Evolutionary conservation across 2,797 vertebrate genomes (phyloP).

Genomic region (Buceros bicornis): DNA sequence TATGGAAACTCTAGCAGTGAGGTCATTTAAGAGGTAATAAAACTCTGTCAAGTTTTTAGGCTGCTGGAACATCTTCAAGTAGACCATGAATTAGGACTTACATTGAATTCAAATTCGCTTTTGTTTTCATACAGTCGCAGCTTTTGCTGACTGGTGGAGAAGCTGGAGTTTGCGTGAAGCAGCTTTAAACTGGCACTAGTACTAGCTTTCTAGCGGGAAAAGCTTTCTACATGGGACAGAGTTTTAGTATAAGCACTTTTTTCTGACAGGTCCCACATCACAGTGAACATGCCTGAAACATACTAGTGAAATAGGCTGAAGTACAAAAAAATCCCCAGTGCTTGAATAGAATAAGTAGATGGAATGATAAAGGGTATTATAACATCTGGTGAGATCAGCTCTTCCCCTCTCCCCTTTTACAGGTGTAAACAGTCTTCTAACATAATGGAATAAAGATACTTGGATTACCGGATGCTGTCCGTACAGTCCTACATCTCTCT

Average conservation of each 20-base stretch:
- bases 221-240: not conserved
- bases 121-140: not conserved
- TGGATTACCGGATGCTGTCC: not conserved
- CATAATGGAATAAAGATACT: not conserved
- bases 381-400: not conserved
- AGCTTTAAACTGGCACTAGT: not conserved
- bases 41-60: not conserved
- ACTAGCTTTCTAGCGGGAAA: not conserved
- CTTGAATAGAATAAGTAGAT: not conserved
- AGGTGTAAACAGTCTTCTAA: not conserved
- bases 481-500: not conserved
- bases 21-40: not conserved
- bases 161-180: not conserved
- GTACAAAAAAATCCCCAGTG: not conserved
- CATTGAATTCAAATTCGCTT: not conserved
- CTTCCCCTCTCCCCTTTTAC: not conserved
- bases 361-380: not conserved
- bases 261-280: not conserved
- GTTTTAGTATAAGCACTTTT: not conserved
- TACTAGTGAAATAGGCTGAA: not conserved
- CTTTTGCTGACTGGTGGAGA: not conserved
- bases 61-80: not conserved
- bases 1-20: not conserved
- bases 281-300: not conserved
- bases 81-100: not conserved